phyloP scores from a whole-genome alignment of 2,797 vertebrate species.

The Pseudochirops corinnae region DNA sequence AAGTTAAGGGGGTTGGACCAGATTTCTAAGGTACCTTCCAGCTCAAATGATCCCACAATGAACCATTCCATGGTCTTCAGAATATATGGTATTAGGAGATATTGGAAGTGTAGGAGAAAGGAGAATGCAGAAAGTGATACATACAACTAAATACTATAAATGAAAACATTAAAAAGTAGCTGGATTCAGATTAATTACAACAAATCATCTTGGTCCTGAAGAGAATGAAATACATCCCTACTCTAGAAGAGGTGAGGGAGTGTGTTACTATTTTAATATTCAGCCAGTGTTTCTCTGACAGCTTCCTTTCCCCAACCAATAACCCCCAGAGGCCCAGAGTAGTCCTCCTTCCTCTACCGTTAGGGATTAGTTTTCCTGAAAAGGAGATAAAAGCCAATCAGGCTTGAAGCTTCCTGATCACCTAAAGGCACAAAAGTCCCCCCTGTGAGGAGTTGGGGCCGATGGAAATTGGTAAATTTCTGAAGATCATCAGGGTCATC shows the following conservation, averaged over 20 bases:
- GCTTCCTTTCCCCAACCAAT: neutral
- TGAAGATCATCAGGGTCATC: neutral
- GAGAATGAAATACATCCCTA: neutral
- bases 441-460: neutral
- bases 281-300: neutral
- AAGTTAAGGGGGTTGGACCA: neutral
- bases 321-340: neutral
- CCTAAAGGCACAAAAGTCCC: neutral
- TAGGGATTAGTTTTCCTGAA: neutral
- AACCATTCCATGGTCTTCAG: neutral
- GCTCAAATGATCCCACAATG: neutral
- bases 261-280: neutral
- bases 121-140: neutral
- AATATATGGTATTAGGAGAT: neutral
- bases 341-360: neutral
- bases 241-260: neutral
- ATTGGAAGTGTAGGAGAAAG: neutral
- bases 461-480: neutral
- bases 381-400: neutral
- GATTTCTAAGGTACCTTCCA: neutral
- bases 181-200: neutral
- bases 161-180: neutral
- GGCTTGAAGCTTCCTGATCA: neutral
- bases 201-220: neutral
- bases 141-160: neutral